phyloP scores from a whole-genome alignment of 92 coral and sea anemone genomes.

The Isaurus tuberculatus region DNA sequence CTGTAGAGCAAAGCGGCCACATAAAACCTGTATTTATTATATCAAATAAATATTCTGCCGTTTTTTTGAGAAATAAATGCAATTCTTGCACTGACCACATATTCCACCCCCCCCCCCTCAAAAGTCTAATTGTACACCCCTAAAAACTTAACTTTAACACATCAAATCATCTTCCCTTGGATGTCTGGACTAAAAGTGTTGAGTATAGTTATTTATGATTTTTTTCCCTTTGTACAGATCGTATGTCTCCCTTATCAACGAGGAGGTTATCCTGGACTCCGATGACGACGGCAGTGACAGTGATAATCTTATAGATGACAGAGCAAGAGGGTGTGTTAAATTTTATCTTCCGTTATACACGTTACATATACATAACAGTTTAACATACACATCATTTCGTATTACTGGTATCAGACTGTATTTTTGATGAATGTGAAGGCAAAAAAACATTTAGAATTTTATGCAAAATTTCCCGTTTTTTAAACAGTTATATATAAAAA shows the following conservation, averaged over 20 bases:
- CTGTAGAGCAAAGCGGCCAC: not conserved
- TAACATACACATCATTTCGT: not conserved
- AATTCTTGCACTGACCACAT: not conserved
- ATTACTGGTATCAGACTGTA: not conserved
- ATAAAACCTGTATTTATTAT: not conserved
- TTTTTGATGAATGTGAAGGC: slow-evolving; percentile 2
- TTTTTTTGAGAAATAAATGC: not conserved
- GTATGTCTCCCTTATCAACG: slow-evolving; percentile 7
- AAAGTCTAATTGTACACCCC: not conserved
- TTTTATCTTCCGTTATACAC: slow-evolving; percentile 1
- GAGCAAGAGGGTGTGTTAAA: not conserved
- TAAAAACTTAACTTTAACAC: not conserved
- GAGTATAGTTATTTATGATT: not conserved
- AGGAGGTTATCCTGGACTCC: slow-evolving; percentile 7
- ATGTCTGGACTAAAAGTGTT: not conserved
- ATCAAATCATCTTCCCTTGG: not conserved
- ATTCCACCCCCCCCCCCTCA: not conserved
- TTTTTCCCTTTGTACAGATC: not conserved
- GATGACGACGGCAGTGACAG: not conserved
- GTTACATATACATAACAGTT: not conserved
- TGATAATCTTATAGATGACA: slow-evolving; percentile 3
- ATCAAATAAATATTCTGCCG: not conserved
- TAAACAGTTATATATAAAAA: not conserved
- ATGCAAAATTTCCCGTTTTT: not conserved
- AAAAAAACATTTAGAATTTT: not conserved